Evolutionary conservation across 2,888 invertebrate genomes (phyloP).

Genomic region (Dasysyrphus albostriatus): DNA sequence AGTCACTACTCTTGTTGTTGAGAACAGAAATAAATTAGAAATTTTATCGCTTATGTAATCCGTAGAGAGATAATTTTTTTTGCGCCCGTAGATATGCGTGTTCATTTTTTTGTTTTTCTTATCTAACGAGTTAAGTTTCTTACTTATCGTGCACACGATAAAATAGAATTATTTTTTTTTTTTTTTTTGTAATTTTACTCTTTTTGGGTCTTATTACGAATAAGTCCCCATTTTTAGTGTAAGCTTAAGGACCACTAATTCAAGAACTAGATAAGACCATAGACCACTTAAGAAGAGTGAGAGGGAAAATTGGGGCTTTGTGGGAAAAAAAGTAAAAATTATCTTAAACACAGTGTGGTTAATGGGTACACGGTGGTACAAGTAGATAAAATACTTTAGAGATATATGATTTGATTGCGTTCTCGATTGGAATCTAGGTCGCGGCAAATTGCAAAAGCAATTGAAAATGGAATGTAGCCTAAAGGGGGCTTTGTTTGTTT

Average conservation of each 20-base stretch:
- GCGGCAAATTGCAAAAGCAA: constrained; percentile 65
- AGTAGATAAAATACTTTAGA: constrained; percentile 64
- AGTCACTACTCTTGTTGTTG: neutral
- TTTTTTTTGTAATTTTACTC: constrained; percentile 18
- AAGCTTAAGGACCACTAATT: constrained; percentile 56
- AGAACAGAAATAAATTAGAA: constrained; percentile 40
- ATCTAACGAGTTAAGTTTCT: constrained; percentile 35
- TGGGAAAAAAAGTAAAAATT: neutral
- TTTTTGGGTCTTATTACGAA: neutral
- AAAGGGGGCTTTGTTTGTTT: constrained; percentile 39
- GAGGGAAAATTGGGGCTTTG: neutral
- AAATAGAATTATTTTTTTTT: neutral
- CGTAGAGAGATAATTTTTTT: neutral
- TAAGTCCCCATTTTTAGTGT: constrained; percentile 17
- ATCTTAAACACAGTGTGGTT: constrained; percentile 34
- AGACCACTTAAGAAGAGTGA: constrained; percentile 2
- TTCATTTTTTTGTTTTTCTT: constrained; percentile 19
- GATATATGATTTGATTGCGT: constrained; percentile 71
- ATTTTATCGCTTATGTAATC: constrained; percentile 57
- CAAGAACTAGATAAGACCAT: constrained; percentile 44
- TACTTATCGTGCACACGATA: constrained; percentile 37
- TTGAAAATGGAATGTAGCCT: constrained; percentile 52
- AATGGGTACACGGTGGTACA: constrained; percentile 6
- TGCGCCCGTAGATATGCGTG: constrained; percentile 24
- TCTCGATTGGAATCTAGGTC: constrained; percentile 67